A percentile compares a stretch with the other conserved stretches of the same genome.
Conservation (phyloP, 2,113 vertebrate genomes). For the Corythornis vintsioides region DNA sequence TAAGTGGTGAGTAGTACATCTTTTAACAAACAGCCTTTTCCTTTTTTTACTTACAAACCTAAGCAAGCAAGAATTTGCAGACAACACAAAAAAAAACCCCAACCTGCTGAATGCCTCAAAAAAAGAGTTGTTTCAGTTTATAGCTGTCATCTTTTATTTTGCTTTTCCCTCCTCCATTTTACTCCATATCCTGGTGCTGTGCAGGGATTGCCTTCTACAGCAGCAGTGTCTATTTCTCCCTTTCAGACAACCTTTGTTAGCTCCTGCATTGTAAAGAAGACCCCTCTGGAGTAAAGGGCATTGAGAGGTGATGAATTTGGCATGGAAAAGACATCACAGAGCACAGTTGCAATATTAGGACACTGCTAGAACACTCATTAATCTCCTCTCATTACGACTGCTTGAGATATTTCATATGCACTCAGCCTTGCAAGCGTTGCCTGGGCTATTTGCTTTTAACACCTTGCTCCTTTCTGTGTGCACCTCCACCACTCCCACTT, state of each 20-base stretch:
- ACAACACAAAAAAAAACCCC: background rate
- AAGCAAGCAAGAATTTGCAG: background rate
- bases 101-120: background rate
- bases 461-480: slow-evolving; percentile 17
- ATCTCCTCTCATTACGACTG: slow-evolving; percentile 22
- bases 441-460: slow-evolving; percentile 12
- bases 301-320: slow-evolving; percentile 4
- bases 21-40: background rate
- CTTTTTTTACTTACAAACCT: background rate
- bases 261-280: background rate
- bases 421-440: background rate
- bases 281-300: background rate
- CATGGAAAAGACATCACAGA: background rate
- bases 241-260: background rate
- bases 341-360: background rate
- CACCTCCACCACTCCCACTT: background rate
- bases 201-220: background rate
- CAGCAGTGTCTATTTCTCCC: background rate
- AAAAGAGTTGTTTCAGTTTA: background rate
- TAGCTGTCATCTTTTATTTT: background rate
- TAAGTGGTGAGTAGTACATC: background rate
- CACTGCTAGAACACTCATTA: slow-evolving; percentile 30
- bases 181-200: background rate
- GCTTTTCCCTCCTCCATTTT: background rate
- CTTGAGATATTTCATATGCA: background rate